Conservation (phyloP, 2,113 vertebrate species). For the Castor canadensis region DNA sequence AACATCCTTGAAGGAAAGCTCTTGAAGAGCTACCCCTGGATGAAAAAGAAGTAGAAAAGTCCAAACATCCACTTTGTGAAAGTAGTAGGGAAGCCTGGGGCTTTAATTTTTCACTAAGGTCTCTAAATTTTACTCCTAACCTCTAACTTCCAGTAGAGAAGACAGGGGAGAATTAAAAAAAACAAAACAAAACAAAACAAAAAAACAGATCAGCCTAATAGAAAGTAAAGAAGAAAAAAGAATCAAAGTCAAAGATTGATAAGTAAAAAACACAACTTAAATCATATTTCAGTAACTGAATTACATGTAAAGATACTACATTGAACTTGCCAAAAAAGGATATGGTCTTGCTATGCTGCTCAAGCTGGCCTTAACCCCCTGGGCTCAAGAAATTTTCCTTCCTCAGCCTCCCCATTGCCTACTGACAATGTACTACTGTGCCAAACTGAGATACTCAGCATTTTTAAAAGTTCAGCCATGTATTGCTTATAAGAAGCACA, state of each 20-base stretch:
- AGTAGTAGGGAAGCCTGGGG: background rate
- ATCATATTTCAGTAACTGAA: conserved; percentile 21
- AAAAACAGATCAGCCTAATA: background rate
- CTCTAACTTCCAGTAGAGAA: background rate
- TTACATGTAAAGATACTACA: conserved; percentile 20
- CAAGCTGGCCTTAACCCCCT: background rate
- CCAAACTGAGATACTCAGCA: background rate
- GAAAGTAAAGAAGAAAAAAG: background rate
- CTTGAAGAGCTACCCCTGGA: background rate
- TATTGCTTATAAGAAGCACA: background rate
- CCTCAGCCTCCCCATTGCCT: background rate
- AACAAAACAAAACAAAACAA: background rate
- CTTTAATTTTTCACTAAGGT: background rate
- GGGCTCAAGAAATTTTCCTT: background rate
- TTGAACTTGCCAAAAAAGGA: background rate
- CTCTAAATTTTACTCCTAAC: conserved; percentile 18
- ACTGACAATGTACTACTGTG: background rate
- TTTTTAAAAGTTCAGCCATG: background rate
- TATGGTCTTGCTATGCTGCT: background rate
- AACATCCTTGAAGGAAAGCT: background rate
- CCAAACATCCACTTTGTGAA: background rate
- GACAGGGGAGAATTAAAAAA: background rate
- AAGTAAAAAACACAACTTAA: conserved; percentile 25
- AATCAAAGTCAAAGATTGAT: conserved; percentile 13
- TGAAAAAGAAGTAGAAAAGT: background rate